These are phyloP conservation scores for Scaptomyza flava DNA, from an alignment of 2,888 invertebrate species.

Conservation along the genomic window DNA sequence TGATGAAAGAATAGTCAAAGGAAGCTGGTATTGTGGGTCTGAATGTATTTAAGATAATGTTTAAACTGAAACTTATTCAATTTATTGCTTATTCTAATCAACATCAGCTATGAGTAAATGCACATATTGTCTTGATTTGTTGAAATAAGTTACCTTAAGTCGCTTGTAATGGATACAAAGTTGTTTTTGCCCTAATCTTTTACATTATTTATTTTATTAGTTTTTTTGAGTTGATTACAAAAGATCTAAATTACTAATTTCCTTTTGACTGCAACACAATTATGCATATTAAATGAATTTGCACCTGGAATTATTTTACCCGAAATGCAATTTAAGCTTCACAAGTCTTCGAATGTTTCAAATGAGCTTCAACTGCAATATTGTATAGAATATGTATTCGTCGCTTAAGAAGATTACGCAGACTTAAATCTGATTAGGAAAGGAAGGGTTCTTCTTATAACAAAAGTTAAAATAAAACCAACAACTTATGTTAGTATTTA, in stretches of 20 bases:
- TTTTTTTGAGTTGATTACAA: no score
- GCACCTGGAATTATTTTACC: not conserved
- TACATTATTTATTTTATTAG: no score
- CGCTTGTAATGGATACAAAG: no score
- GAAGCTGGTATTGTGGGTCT: constrained; percentile 1
- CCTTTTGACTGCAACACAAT: no score
- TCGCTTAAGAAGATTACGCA: not conserved
- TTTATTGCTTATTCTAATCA: not conserved
- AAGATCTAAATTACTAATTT: no score
- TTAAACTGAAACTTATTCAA: not conserved
- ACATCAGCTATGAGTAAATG: no score
- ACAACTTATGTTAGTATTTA: not conserved
- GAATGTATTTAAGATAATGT: not conserved
- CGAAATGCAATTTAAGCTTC: not conserved
- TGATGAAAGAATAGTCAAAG: not conserved
- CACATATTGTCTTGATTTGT: no score
- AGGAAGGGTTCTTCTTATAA: not conserved
- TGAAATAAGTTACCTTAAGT: no score
- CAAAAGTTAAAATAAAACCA: not conserved
- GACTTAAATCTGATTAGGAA: not conserved
- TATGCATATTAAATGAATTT: no score
- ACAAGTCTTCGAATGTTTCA: not conserved
- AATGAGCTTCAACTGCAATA: not conserved
- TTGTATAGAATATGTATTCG: not conserved
- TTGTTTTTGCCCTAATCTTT: no score